phyloP scores from a whole-genome alignment of 1,140 invertebrate genomes.

The Pteromalus puparum region DNA sequence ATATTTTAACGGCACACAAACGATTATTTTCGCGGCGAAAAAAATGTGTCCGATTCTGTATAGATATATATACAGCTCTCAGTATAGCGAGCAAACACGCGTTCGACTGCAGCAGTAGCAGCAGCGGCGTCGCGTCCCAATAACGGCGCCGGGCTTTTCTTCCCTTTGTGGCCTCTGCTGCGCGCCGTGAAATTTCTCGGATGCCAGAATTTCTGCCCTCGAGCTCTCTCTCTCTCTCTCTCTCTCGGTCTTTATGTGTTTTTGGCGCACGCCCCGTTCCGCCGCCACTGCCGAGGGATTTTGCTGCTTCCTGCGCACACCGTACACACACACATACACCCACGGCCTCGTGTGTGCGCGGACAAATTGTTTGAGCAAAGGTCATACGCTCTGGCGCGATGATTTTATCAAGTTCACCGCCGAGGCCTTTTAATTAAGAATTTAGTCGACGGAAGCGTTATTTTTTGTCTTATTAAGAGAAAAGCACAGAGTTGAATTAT shows the following conservation, averaged over 20 bases:
- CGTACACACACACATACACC: not conserved
- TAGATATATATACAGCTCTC: not conserved
- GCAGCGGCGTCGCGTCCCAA: conserved; percentile 3
- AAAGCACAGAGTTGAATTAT: too few relatives aligned
- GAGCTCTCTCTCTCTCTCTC: conserved; percentile 2
- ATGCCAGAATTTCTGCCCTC: conserved; percentile 41
- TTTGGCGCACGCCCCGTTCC: not conserved
- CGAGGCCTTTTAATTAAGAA: too few relatives aligned
- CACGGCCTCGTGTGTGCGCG: not conserved
- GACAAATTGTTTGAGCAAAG: conserved; percentile 11
- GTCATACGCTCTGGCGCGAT: not conserved
- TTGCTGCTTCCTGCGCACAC: not conserved
- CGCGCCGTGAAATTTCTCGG: conserved; percentile 44
- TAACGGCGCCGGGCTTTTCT: conserved; percentile 42
- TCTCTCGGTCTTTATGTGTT: conserved; percentile 3
- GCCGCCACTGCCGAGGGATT: not conserved
- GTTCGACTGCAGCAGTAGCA: conserved; percentile 7
- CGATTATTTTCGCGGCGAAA: not conserved
- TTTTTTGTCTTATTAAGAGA: too few relatives aligned
- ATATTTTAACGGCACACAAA: not conserved
- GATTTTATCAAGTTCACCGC: conserved; percentile 1
- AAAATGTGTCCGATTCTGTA: conserved; percentile 17
- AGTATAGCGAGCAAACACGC: not conserved
- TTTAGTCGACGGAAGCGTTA: too few relatives aligned
- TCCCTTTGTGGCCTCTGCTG: conserved; percentile 36